Evolutionary conservation across 2,113 vertebrate genomes (phyloP).

Genomic region (Labrus mixtus): DNA sequence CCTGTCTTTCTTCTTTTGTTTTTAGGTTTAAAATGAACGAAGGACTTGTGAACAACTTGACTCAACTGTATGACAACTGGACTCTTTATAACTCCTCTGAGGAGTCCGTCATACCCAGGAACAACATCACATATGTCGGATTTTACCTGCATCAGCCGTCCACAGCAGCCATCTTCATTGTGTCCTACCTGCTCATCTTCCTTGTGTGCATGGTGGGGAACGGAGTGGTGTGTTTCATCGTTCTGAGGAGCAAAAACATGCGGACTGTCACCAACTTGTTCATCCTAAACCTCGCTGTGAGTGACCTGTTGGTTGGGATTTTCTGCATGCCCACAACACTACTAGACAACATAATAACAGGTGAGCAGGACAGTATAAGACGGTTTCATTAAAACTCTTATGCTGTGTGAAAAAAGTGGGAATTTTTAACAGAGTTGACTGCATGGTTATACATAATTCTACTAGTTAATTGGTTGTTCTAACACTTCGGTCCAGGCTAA

Average conservation of each 20-base stretch:
- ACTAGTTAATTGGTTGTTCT: neutral
- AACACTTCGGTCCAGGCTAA: neutral
- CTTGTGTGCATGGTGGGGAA: slow-evolving; percentile 94
- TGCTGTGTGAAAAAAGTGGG: too few species aligned
- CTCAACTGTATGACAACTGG: slow-evolving; percentile 76
- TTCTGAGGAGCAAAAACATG: slow-evolving; percentile 90
- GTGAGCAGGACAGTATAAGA: slow-evolving; percentile 72
- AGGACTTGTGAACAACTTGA: slow-evolving; percentile 77
- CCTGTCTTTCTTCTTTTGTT: neutral
- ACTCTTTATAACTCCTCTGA: slow-evolving; percentile 66
- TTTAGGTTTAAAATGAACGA: slow-evolving; percentile 79
- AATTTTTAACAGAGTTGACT: neutral
- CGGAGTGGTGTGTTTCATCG: slow-evolving; percentile 89
- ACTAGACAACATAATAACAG: slow-evolving; percentile 95
- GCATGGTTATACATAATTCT: neutral
- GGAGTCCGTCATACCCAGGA: slow-evolving; percentile 60
- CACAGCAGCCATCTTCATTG: slow-evolving; percentile 89
- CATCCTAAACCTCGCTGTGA: slow-evolving; percentile 93
- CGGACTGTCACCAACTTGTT: slow-evolving; percentile 93
- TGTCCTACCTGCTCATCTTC: slow-evolving; percentile 94
- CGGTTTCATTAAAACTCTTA: neutral
- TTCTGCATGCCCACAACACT: slow-evolving; percentile 98
- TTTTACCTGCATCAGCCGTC: slow-evolving; percentile 91
- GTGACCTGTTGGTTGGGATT: slow-evolving; percentile 94
- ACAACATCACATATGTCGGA: slow-evolving; percentile 89